A percentile compares a stretch with the other conserved stretches of the same genome.
These are phyloP conservation scores for Equus przewalskii DNA, from an alignment of 2,113 vertebrate species.

Conservation along the genomic window DNA sequence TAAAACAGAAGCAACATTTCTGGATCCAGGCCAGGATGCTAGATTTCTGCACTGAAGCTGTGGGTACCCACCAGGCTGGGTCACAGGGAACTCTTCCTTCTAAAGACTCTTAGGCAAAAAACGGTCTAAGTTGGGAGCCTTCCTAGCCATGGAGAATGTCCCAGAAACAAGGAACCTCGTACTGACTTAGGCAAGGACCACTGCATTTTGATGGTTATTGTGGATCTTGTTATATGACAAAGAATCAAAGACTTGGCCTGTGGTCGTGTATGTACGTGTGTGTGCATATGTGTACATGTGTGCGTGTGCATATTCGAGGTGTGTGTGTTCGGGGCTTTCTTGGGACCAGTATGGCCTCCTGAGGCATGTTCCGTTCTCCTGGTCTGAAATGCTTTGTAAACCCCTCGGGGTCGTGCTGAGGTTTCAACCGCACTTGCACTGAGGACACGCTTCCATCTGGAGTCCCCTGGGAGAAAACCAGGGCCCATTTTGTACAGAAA, in stretches of 20 bases:
- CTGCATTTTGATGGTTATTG: background rate
- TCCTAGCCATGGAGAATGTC: background rate
- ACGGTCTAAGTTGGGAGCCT: background rate
- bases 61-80: background rate
- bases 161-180: background rate
- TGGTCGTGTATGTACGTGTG: rapidly evolving
- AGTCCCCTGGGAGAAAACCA: background rate
- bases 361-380: background rate
- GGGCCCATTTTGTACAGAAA: background rate
- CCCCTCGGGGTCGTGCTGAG: background rate
- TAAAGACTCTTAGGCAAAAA: background rate
- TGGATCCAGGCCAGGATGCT: background rate
- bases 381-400: background rate
- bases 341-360: background rate
- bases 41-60: background rate
- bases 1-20: background rate
- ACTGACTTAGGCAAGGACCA: background rate
- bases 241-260: background rate
- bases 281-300: rapidly evolving
- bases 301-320: too few relatives aligned
- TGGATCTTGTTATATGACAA: background rate
- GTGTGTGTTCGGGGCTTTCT: background rate
- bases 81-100: background rate
- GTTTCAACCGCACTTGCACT: background rate
- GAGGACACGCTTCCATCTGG: background rate